Base-by-base conservation (phyloP, 2,113 vertebrate genomes). In the Nerophis ophidion region DNA sequence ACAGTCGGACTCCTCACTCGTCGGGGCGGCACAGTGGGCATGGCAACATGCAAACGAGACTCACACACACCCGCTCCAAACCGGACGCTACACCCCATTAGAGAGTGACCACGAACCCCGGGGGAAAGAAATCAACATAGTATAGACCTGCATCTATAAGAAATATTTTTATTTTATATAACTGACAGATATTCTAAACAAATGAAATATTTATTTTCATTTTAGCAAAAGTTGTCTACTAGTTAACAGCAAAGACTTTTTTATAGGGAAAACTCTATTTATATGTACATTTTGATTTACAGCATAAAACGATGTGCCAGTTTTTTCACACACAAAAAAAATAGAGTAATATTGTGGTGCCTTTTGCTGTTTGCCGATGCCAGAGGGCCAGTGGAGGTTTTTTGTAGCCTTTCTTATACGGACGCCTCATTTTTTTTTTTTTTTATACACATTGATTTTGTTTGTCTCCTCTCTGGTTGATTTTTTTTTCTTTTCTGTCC, bases 141-240 rank as follows among this genome's bases (percentile, higher is more conserved):
- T 87, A 91, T 89, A 91, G 89, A 91, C 86, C 86, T 90, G 88
- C 90, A 91, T 89, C 91, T 91, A 90, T 90, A 89, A 91, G 86
- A 92, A 92, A 91, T 92, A 92, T 97, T 97, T 98, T 97, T 98
- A 97, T 98, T 98, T 95, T 97, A 93, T 97, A 97, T 94, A 97
- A 95, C 93, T 93, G 92, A 94, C 88, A 93, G 87, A 92, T 92
- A 89, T 92, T 95, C 91, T 95, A 98, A 95, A 97, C 92, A 93
- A 98, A 95, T 93, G 90, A 95, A 97, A 97, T 95, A 94, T 96
- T 98, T 97, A 98, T 98, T 98, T 98, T 98, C 94, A 95, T 96
- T 98, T 97, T 97, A 97, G 95, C 93, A 94, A 94, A 93, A 93
- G 92, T 95, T 96, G 94, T 97, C 95, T 98, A 96, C 94, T 94